Conservation (phyloP, 2,113 vertebrate species). For the Oryzias woworae region DNA sequence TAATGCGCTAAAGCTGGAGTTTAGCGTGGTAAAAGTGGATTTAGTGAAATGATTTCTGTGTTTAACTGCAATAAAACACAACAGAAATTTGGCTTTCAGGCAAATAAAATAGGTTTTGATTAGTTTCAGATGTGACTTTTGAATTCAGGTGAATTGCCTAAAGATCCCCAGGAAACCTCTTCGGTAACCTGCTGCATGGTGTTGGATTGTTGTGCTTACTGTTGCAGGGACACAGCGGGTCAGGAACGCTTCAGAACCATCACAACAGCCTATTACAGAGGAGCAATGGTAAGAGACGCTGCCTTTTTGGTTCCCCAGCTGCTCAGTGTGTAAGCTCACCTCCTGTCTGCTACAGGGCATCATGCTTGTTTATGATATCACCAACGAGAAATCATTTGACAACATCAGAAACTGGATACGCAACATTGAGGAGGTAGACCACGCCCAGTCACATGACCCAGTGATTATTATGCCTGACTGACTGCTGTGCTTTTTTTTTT, state of each 20-base stretch:
- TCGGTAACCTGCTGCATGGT: too few relatives aligned
- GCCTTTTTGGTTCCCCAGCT: background rate
- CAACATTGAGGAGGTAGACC: constrained; percentile 93
- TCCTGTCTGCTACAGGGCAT: constrained; percentile 82
- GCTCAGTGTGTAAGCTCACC: constrained; percentile 20
- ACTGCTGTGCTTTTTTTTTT: background rate
- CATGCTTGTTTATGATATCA: constrained; percentile 98
- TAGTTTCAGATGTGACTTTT: too few relatives aligned
- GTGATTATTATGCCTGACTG: too few relatives aligned
- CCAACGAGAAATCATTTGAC: constrained; percentile 96
- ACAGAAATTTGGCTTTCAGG: too few relatives aligned
- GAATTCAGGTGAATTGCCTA: too few relatives aligned
- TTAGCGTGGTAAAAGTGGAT: too few relatives aligned
- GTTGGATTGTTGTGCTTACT: background rate
- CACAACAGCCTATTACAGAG: constrained; percentile 92
- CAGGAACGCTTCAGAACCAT: constrained; percentile 93
- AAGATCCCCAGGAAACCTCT: too few relatives aligned
- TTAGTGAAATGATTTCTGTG: too few relatives aligned
- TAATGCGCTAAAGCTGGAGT: too few relatives aligned
- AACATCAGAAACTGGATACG: constrained; percentile 99
- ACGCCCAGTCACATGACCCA: background rate
- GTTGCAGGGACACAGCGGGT: constrained; percentile 87
- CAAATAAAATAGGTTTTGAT: too few relatives aligned
- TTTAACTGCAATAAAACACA: too few relatives aligned
- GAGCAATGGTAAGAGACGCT: constrained; percentile 85